Evolutionary conservation across 92 coral and sea anemone genomes (phyloP).

Genomic region (Micromussa lordhowensis): DNA sequence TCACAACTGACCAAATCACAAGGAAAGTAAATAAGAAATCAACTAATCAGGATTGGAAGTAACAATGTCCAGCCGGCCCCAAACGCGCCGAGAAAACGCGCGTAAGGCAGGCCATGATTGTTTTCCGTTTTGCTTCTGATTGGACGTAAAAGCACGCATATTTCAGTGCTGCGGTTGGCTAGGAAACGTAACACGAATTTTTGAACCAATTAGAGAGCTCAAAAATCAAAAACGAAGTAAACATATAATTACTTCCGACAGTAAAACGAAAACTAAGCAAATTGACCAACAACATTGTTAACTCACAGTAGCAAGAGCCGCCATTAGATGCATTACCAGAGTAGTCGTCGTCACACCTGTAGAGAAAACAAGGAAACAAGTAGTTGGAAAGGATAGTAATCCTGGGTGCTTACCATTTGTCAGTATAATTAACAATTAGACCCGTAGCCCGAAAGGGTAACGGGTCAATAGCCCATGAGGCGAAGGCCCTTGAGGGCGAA

Average conservation of each 20-base stretch:
- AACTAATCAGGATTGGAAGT: not conserved
- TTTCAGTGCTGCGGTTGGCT: not conserved
- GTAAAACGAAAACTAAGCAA: not conserved
- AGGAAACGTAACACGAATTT: not conserved
- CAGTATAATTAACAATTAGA: too few relatives aligned
- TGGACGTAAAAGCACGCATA: not conserved
- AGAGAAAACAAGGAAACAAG: not conserved
- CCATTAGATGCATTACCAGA: conserved; percentile 68
- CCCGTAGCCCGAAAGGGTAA: too few relatives aligned
- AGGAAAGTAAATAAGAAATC: not conserved
- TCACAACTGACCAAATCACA: not conserved
- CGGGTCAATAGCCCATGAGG: too few relatives aligned
- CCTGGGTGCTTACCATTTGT: not conserved
- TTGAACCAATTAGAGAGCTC: not conserved
- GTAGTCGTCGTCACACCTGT: conserved; percentile 54
- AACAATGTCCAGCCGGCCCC: not conserved
- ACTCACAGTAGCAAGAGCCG: conserved; percentile 79
- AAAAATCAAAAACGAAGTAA: not conserved
- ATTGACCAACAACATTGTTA: not conserved
- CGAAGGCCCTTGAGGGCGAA: too few relatives aligned
- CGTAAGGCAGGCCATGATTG: not conserved
- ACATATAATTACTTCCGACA: not conserved
- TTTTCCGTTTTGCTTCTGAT: not conserved
- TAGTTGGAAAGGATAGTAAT: not conserved
- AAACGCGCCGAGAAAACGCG: not conserved